A percentile compares a stretch with the other conserved stretches of the same genome.
Conservation (phyloP, 2,113 vertebrate species). For the Carassius auratus region DNA sequence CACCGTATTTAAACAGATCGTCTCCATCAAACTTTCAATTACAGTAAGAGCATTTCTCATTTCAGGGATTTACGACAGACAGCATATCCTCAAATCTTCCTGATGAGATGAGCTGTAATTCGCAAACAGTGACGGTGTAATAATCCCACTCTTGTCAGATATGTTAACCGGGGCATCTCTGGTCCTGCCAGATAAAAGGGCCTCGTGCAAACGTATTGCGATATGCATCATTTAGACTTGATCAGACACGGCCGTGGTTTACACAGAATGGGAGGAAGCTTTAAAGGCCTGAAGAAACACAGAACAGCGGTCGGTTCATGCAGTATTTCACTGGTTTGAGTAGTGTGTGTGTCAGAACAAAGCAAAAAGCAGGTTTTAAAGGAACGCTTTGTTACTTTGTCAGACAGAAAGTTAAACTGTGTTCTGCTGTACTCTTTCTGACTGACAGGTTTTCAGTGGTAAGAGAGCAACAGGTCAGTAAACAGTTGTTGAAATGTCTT, state of each 20-base stretch:
- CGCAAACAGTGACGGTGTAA: slow-evolving; percentile 31
- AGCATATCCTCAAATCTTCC: slow-evolving; percentile 36
- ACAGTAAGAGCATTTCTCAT: slow-evolving; percentile 36
- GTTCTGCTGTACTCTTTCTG: neutral
- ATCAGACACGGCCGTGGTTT: neutral
- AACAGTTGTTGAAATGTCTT: neutral
- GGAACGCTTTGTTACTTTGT: neutral
- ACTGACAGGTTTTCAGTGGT: neutral
- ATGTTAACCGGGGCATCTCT: neutral
- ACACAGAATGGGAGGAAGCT: neutral
- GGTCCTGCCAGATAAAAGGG: neutral
- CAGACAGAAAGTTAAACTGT: neutral
- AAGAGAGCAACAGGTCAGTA: slow-evolving; percentile 14
- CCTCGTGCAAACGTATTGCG: neutral
- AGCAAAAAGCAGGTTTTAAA: neutral
- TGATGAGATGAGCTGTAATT: slow-evolving; percentile 49
- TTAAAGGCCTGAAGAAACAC: neutral
- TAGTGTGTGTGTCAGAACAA: too few relatives aligned
- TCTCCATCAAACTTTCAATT: slow-evolving; percentile 55
- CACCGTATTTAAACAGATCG: slow-evolving; percentile 14
- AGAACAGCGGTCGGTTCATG: neutral
- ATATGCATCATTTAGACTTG: slow-evolving; percentile 12
- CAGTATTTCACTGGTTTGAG: neutral
- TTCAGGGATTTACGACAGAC: slow-evolving; percentile 3
- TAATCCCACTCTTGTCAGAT: slow-evolving; percentile 23